A percentile compares a stretch with the other conserved stretches of the same genome.
Conservation (phyloP, 1,140 invertebrate genomes). For the Plectrocnemia conspersa region DNA sequence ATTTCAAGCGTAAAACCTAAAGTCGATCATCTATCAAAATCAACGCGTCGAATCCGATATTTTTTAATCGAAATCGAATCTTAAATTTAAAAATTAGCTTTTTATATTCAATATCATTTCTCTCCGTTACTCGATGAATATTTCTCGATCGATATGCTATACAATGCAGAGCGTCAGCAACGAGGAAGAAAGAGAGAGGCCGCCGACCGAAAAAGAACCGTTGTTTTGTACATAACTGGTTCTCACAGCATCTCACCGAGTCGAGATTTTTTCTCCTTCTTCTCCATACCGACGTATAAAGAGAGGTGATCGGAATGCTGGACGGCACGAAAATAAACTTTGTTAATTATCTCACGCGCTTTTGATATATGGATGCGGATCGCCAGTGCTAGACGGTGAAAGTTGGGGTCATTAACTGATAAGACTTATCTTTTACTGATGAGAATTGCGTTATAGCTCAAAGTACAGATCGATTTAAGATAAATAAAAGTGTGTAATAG, state of each 20-base stretch:
- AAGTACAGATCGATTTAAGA: no score
- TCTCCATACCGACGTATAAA: background rate
- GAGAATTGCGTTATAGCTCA: no score
- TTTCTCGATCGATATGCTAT: background rate
- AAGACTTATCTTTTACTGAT: no score
- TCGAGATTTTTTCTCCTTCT: slow-evolving; percentile 9
- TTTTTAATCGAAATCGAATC: no score
- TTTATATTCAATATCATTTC: background rate
- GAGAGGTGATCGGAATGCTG: slow-evolving; percentile 16
- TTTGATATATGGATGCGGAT: background rate
- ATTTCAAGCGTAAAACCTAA: no score
- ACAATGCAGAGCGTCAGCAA: background rate
- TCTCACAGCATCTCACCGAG: slow-evolving; percentile 11
- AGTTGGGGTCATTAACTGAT: no score
- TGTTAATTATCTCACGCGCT: background rate
- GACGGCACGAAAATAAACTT: background rate
- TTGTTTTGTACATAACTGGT: slow-evolving; percentile 25
- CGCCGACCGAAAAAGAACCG: slow-evolving; percentile 26
- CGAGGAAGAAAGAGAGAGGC: slow-evolving; percentile 6
- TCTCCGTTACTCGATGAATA: background rate
- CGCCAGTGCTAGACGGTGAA: no score
- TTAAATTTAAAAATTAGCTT: no score
- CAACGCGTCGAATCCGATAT: no score
- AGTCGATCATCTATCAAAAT: no score
- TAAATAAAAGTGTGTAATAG: no score